These are phyloP conservation scores for Calidris pygmaea DNA, from an alignment of 2,113 vertebrate species.

Conservation along the genomic window DNA sequence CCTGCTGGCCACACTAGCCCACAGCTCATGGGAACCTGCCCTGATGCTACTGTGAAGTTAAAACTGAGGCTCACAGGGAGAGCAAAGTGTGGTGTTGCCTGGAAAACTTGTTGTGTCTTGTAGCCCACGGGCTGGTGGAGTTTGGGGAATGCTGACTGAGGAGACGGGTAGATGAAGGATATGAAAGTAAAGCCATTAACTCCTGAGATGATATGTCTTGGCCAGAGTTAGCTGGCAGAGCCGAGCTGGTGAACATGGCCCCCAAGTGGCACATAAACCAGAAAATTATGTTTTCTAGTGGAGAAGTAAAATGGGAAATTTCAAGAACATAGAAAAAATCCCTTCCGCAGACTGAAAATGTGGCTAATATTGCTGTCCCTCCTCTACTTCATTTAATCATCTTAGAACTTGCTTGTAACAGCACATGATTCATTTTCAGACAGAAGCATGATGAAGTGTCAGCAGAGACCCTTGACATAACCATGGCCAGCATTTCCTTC, in stretches of 20 bases:
- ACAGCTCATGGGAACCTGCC: accelerated
- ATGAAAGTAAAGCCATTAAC: not conserved
- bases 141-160: not conserved
- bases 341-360: not conserved
- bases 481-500: not conserved
- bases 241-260: not conserved
- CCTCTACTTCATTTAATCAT: not conserved
- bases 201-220: not conserved
- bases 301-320: not conserved
- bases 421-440: conserved; percentile 24
- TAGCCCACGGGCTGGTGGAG: not conserved
- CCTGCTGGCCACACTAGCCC: not conserved
- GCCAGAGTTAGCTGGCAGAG: not conserved
- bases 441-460: not conserved
- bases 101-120: not conserved
- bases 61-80: not conserved
- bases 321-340: not conserved
- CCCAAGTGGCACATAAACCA: not conserved
- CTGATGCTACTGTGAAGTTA: accelerated
- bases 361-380: not conserved
- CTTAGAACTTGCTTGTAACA: not conserved
- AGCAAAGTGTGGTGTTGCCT: not conserved
- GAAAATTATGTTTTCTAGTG: not conserved
- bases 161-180: not conserved
- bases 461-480: not conserved